Evolutionary conservation across 2,888 invertebrate species (phyloP).

Genomic region (Sturmia bella): DNA sequence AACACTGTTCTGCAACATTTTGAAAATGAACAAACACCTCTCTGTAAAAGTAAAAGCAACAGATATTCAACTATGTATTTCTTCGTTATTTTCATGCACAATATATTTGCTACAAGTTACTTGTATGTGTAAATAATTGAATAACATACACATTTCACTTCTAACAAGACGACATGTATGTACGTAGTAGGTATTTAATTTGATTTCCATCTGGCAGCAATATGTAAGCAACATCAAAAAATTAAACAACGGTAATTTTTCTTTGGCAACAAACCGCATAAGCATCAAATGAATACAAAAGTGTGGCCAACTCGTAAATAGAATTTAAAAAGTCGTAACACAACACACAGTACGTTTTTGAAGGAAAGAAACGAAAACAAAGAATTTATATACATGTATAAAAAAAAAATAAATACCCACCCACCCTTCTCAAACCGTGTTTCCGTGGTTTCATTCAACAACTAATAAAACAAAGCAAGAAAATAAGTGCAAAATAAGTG

Average conservation of each 20-base stretch:
- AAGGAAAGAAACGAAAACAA: no score
- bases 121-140: no score
- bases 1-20: no score
- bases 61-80: no score
- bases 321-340: not conserved
- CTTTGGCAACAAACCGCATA: slow-evolving; percentile 32
- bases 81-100: no score
- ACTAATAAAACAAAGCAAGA: slow-evolving; percentile 18
- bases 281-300: slow-evolving; percentile 13
- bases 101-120: no score
- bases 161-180: no score
- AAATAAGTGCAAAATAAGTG: not conserved
- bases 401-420: slow-evolving; percentile 11
- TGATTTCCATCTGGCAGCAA: slow-evolving; percentile 9
- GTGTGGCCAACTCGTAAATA: slow-evolving; percentile 15
- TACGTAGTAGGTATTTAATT: no score
- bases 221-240: not conserved
- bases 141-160: no score
- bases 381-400: not conserved
- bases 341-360: slow-evolving; percentile 9
- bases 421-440: not conserved
- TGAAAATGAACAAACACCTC: no score
- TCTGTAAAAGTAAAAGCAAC: no score
- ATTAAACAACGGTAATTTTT: slow-evolving; percentile 16
- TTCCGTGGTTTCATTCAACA: slow-evolving; percentile 37